A percentile compares a stretch with the other conserved stretches of the same genome.
Conservation (phyloP, 2,797 vertebrate genomes). For the Aldrovandia affinis region DNA sequence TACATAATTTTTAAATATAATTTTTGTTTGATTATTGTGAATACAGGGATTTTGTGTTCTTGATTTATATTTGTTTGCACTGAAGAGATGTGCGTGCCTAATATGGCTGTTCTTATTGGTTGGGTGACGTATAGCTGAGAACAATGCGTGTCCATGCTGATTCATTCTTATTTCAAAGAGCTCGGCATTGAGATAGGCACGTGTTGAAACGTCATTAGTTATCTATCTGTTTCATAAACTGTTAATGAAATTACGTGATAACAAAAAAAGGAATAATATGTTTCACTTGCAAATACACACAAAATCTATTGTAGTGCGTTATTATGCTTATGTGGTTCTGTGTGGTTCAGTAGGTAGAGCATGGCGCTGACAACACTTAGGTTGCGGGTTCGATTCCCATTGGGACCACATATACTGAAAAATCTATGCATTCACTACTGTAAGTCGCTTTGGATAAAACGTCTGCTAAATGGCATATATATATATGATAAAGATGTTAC, state of each 20-base stretch:
- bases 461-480: too few relatives aligned
- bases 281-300: neutral
- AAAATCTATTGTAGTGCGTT: neutral
- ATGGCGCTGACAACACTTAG: too few relatives aligned
- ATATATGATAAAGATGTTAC: neutral
- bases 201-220: neutral
- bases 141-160: slow-evolving; percentile 13
- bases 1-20: slow-evolving; percentile 11
- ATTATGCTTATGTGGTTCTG: too few relatives aligned
- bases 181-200: neutral
- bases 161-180: slow-evolving; percentile 25
- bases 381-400: too few relatives aligned
- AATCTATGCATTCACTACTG: too few relatives aligned
- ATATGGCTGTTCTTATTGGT: slow-evolving; percentile 63
- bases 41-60: neutral
- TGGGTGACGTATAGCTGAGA: slow-evolving; percentile 27
- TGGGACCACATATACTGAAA: too few relatives aligned
- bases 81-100: slow-evolving; percentile 64
- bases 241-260: neutral
- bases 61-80: slow-evolving; percentile 64
- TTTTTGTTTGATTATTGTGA: neutral
- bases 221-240: neutral
- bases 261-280: neutral
- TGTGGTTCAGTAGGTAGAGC: too few relatives aligned
- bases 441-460: too few relatives aligned